phyloP scores from a whole-genome alignment of 2,113 vertebrate genomes.

The Cynopterus brachyotis region DNA sequence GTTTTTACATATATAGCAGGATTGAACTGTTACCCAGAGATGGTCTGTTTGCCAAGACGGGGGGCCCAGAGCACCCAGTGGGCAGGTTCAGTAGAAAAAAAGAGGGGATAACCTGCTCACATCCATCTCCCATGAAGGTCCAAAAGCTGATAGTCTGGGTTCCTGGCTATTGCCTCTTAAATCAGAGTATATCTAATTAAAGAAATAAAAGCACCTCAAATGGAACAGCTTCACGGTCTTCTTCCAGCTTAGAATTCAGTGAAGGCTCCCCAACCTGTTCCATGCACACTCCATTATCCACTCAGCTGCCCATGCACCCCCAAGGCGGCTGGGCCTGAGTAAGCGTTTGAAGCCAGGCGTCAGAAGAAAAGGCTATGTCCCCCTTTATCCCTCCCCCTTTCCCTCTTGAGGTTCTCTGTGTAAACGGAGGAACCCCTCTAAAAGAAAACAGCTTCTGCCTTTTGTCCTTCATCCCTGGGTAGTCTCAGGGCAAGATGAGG shows the following conservation, averaged over 20 bases:
- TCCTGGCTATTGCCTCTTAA: neutral
- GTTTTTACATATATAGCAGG: neutral
- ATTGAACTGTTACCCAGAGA: neutral
- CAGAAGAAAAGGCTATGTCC: neutral
- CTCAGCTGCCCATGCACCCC: fast-evolving
- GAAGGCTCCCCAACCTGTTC: fast-evolving
- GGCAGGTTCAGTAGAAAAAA: neutral
- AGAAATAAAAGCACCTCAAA: neutral
- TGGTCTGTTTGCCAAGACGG: neutral
- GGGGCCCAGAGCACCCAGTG: neutral
- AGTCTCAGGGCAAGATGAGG: neutral
- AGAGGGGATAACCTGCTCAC: neutral
- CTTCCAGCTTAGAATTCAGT: neutral
- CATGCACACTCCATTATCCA: fast-evolving
- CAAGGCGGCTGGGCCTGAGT: neutral
- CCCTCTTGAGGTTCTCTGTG: neutral
- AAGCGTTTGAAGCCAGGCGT: neutral
- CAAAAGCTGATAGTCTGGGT: neutral
- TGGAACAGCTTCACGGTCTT: neutral
- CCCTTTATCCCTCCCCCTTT: neutral
- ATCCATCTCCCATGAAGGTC: neutral
- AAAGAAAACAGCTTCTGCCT: neutral
- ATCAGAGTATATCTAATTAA: neutral
- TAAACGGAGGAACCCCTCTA: neutral
- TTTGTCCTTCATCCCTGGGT: neutral